Conservation (phyloP, 2,797 vertebrate genomes). For the Discoglossus pictus region DNA sequence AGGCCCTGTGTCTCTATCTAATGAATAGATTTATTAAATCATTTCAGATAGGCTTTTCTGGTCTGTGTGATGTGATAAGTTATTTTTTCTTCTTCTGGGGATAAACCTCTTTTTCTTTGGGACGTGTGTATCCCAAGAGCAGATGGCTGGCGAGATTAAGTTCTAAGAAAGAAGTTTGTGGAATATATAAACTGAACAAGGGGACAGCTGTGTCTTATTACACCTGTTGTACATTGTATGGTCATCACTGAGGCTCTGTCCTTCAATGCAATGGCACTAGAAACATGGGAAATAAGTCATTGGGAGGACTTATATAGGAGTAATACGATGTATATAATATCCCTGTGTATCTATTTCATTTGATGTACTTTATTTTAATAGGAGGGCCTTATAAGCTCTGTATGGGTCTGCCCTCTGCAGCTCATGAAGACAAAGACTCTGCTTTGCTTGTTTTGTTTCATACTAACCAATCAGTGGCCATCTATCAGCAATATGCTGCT, state of each 20-base stretch:
- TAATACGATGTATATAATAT: too few relatives aligned
- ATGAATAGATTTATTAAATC: too few relatives aligned
- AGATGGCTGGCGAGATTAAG: constrained; percentile 68
- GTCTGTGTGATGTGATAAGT: constrained; percentile 18
- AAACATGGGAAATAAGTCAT: constrained; percentile 26
- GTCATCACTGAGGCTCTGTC: constrained; percentile 63
- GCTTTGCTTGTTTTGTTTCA: too few relatives aligned
- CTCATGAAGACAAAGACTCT: too few relatives aligned
- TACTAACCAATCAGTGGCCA: too few relatives aligned
- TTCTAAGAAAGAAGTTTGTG: constrained; percentile 63
- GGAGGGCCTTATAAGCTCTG: too few relatives aligned
- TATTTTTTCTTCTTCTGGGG: constrained; percentile 44
- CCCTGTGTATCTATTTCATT: too few relatives aligned
- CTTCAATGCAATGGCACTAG: constrained; percentile 35
- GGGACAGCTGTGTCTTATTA: constrained; percentile 61
- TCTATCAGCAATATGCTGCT: too few relatives aligned
- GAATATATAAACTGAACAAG: constrained; percentile 60
- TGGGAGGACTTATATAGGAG: constrained; percentile 33
- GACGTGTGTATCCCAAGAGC: constrained; percentile 63
- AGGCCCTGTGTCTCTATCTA: too few relatives aligned
- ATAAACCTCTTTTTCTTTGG: constrained; percentile 36
- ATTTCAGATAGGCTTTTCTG: constrained; percentile 34
- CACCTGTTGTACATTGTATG: constrained; percentile 67
- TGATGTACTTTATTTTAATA: too few relatives aligned
- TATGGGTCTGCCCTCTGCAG: too few relatives aligned